Conservation (phyloP, 2,113 vertebrate genomes). For the Boleophthalmus pectinirostris region DNA sequence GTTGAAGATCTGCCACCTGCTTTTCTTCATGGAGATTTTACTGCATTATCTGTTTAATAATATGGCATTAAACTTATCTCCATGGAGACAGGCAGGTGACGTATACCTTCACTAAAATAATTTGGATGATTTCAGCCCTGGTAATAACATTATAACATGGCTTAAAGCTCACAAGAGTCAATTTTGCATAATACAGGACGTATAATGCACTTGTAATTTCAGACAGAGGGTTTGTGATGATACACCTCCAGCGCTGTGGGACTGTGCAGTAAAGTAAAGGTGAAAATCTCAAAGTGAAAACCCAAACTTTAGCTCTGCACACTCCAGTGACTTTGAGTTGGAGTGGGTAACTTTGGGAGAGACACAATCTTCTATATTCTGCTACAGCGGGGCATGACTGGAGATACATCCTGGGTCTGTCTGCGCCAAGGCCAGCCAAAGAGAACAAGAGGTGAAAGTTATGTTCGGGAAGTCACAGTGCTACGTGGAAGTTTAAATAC, state of each 20-base stretch:
- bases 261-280: conserved; percentile 16
- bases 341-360: conserved; percentile 50
- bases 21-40: too few species aligned
- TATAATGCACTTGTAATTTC: conserved; percentile 13
- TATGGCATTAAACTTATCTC: too few species aligned
- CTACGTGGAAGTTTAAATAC: not conserved
- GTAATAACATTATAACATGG: too few species aligned
- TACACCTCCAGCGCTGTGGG: conserved; percentile 6
- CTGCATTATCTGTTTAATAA: too few species aligned
- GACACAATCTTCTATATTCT: conserved; percentile 48
- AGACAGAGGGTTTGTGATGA: conserved; percentile 22
- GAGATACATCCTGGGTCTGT: conserved; percentile 13
- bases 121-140: too few species aligned
- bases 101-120: too few species aligned
- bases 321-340: conserved; percentile 48
- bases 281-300: conserved; percentile 40
- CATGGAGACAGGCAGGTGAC: too few species aligned
- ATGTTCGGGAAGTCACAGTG: not conserved
- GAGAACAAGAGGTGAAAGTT: not conserved
- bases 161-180: too few species aligned
- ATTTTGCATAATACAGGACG: too few species aligned
- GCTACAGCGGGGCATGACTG: conserved; percentile 35
- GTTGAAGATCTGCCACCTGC: too few species aligned
- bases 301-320: conserved; percentile 55
- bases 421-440: conserved; percentile 11